These are phyloP conservation scores for Drosophila obscura DNA, from an alignment of 1,140 invertebrate genomes.

Conservation along the genomic window DNA sequence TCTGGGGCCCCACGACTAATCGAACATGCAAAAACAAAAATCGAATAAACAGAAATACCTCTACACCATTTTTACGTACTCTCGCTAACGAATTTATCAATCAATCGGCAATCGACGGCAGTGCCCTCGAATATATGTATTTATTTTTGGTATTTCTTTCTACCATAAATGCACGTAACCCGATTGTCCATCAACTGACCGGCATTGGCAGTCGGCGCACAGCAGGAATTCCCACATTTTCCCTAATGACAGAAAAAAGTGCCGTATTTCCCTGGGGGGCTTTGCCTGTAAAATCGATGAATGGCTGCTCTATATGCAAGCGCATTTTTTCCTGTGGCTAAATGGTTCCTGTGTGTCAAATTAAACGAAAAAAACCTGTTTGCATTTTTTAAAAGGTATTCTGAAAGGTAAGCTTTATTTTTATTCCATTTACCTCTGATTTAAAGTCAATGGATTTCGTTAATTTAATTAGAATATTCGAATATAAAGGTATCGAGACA, in stretches of 20 bases:
- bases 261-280: neutral
- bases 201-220: conserved; percentile 10
- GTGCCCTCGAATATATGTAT: conserved; percentile 8
- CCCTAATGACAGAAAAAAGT: conserved; percentile 31
- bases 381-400: too few species aligned
- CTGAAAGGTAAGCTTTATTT: too few species aligned
- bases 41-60: conserved; percentile 8
- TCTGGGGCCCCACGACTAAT: conserved; percentile 45
- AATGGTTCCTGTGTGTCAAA: too few species aligned
- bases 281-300: conserved; percentile 23
- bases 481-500: too few species aligned
- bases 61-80: conserved; percentile 50
- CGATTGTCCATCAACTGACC: conserved; percentile 24
- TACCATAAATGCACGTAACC: conserved; percentile 44
- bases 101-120: conserved; percentile 39
- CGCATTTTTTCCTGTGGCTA: too few species aligned
- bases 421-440: too few species aligned
- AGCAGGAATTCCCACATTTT: conserved; percentile 24
- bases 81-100: conserved; percentile 75
- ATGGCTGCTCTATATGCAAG: too few species aligned
- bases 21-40: conserved; percentile 46
- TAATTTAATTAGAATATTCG: too few species aligned
- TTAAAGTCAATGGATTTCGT: too few species aligned
- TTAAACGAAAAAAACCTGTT: too few species aligned
- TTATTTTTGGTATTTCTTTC: conserved; percentile 20